Evolutionary conservation across 2,888 invertebrate genomes (phyloP), one percentile per base, ranked within the genome.

Genomic region (Campaea margaritaria): DNA sequence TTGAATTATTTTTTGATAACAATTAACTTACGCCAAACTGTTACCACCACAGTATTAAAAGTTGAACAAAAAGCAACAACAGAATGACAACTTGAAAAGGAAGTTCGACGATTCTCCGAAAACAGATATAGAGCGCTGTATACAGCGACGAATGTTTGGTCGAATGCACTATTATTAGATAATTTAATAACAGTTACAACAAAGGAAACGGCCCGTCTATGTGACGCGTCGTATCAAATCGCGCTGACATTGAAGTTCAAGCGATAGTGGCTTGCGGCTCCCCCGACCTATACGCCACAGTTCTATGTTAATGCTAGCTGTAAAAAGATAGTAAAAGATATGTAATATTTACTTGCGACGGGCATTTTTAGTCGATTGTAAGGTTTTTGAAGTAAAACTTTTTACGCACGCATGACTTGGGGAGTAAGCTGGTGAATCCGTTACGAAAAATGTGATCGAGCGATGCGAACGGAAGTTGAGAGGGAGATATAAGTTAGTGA

Each of bases 171-270:
- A 76, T 83, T 82, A 82, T 82, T 82, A 85, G 79, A 85, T 83
- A 83, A 86, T 83, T 82, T 81, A 87, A 85, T 85, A 87, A 84
- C 79, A 81, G 77, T 78, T 73, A 79, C 78, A 79, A 84, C 82
- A 86, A 87, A 90, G 89, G 90, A 90, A 89, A 85, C 85, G 84
- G 80, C 75, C 72, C 75, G 85, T 89, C 88, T 82, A 73, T 73
- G 77, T 87, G 89, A 88, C 81, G 78, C 73, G 81, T 85, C 85
- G 87, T 90, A 89, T 91, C 90, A 87, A 90, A 90, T 91, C 84
- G 84, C 78, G 75, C 83, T 86, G 89, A 88, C 89, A 81, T 82
- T 85, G 82, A 88, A 87, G 88, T 88, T 88, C 85, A 83, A 79
- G 74, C 70, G 83, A 83, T 89, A 73, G 64, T 73, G 61, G 79